phyloP scores from a whole-genome alignment of 2,888 invertebrate genomes.

The Ophioninae sp. region DNA sequence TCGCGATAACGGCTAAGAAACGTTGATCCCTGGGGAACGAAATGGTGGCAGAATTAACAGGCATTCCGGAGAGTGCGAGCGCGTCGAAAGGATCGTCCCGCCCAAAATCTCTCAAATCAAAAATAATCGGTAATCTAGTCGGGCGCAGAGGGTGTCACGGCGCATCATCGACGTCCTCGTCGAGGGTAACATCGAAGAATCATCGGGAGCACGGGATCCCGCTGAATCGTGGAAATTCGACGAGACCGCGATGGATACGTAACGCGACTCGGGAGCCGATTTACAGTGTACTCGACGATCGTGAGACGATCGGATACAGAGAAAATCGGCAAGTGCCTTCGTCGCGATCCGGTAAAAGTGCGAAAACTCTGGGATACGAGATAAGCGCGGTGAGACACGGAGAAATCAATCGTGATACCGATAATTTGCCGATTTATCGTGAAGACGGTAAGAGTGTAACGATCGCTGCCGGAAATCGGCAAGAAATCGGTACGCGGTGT shows the following conservation, averaged over 20 bases:
- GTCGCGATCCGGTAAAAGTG: slow-evolving; percentile 61
- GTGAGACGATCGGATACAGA: slow-evolving; percentile 39
- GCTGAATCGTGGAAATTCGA: slow-evolving; percentile 15
- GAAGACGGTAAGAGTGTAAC: slow-evolving; percentile 6
- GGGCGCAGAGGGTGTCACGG: slow-evolving; percentile 31
- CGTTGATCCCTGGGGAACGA: slow-evolving; percentile 39
- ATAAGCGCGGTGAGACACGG: slow-evolving; percentile 50
- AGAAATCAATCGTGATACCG: slow-evolving; percentile 22
- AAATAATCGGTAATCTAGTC: slow-evolving; percentile 40
- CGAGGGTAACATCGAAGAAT: slow-evolving; percentile 5
- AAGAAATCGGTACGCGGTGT: slow-evolving; percentile 12
- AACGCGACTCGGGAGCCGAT: slow-evolving; percentile 74
- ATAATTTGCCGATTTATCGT: slow-evolving; percentile 50
- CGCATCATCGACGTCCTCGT: slow-evolving; percentile 35
- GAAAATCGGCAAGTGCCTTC: slow-evolving; percentile 8
- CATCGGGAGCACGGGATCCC: not conserved
- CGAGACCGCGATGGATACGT: slow-evolving; percentile 74
- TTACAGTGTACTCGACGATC: slow-evolving; percentile 72
- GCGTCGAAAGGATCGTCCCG: slow-evolving; percentile 51
- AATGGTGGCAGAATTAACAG: slow-evolving; percentile 76
- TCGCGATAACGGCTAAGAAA: slow-evolving; percentile 38
- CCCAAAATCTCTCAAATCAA: slow-evolving; percentile 20
- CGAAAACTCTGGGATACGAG: slow-evolving; percentile 63
- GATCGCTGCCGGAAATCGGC: slow-evolving; percentile 15
- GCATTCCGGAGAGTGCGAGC: slow-evolving; percentile 70